Conservation (phyloP, 2,113 vertebrate species). For the Furnarius figulus region DNA sequence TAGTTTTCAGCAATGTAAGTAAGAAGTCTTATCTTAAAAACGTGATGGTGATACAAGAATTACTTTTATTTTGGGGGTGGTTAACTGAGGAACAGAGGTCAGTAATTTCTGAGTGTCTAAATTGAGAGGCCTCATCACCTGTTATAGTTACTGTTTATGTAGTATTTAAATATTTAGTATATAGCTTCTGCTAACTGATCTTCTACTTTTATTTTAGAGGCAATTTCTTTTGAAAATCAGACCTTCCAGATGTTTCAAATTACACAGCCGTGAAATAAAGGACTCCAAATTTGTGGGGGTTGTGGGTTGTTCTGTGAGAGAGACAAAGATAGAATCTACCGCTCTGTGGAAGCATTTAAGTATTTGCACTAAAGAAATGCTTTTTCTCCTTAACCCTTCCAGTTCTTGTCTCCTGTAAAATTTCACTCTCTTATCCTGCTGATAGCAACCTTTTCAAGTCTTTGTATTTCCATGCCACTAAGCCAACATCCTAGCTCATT, state of each 20-base stretch:
- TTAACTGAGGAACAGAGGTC: not conserved
- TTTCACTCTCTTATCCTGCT: not conserved
- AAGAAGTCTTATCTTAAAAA: not conserved
- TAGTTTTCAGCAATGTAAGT: not conserved
- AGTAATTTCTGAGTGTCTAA: not conserved
- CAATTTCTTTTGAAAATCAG: slow-evolving; percentile 6
- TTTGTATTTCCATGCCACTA: not conserved
- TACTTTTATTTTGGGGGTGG: not conserved
- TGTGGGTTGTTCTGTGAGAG: not conserved
- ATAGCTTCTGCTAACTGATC: not conserved
- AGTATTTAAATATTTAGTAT: slow-evolving; percentile 6
- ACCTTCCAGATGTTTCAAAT: slow-evolving; percentile 35
- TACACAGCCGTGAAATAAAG: slow-evolving; percentile 2
- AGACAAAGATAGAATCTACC: not conserved
- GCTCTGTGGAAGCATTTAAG: not conserved
- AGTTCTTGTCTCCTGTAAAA: not conserved
- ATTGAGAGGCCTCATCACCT: not conserved
- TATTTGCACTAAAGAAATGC: not conserved
- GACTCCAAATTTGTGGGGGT: not conserved
- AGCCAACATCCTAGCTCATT: not conserved
- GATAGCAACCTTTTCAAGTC: not conserved
- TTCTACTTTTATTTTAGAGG: slow-evolving; percentile 6
- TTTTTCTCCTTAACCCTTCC: not conserved
- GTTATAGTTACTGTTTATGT: not conserved
- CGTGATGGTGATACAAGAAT: not conserved